Conservation (phyloP, 2,888 invertebrate species). For the Pilophorus perplexus region DNA sequence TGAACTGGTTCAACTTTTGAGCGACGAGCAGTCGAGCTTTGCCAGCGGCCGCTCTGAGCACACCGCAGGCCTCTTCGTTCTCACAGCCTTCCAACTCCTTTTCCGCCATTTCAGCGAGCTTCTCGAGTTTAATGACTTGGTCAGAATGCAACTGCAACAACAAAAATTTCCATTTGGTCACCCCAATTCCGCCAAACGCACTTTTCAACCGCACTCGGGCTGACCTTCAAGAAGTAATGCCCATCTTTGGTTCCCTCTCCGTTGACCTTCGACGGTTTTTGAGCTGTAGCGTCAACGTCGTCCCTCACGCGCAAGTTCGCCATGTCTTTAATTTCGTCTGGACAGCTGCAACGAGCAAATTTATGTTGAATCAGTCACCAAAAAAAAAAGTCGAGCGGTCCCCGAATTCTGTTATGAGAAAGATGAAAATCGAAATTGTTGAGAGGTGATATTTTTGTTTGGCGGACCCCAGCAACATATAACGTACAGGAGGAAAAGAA, state of each 20-base stretch:
- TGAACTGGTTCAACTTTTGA: constrained; percentile 94
- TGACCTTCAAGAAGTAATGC: constrained; percentile 69
- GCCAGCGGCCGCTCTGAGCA: constrained; percentile 82
- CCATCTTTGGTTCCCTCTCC: constrained; percentile 53
- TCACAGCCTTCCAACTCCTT: constrained; percentile 59
- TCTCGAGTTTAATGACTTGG: constrained; percentile 69
- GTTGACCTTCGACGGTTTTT: background rate
- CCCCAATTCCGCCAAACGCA: background rate
- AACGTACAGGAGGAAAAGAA: no score
- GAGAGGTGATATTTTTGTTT: no score
- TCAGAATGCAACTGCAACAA: constrained; percentile 64
- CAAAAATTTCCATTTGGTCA: background rate
- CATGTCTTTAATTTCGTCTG: constrained; percentile 25
- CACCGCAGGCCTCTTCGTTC: constrained; percentile 77
- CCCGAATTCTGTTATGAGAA: no score
- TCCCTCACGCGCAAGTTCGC: constrained; percentile 18
- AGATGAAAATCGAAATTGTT: no score
- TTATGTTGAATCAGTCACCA: background rate
- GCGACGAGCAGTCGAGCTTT: constrained; percentile 84
- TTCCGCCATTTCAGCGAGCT: constrained; percentile 66
- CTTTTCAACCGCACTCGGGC: background rate
- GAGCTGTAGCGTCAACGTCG: constrained; percentile 37
- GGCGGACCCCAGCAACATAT: no score
- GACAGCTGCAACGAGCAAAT: constrained; percentile 29
- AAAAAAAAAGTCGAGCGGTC: no score